Base-by-base conservation (phyloP, 2,113 vertebrate species). In the Myotis brandtii region DNA sequence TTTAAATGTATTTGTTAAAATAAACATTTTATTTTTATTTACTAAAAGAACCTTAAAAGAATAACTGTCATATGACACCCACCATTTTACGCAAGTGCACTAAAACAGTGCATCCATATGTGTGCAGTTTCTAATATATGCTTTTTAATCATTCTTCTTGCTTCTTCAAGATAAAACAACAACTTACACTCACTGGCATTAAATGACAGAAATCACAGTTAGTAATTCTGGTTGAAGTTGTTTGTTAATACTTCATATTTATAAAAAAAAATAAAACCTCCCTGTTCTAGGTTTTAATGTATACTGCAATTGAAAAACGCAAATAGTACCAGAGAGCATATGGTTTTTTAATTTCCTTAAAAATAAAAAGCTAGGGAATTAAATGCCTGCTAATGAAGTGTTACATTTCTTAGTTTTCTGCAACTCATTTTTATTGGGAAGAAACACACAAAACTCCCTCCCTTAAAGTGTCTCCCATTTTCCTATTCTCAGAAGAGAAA, bases 361-460 rank as follows among this genome's bases (percentile, higher is more conserved):
- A 97, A 97, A 95, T 96, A 96, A 96, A 96, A 96, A 95, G 92
- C 96, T 92, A 86, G 81, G 87, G 95, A 95, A 96, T 95, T 96
- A 97, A 98, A 95, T 89, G 92, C 94, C 64, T 96, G 93, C 94
- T 97, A 96, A 96, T 95, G 95, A 97, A 95, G 85, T 96, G 96
- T 96, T 96, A 95, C 90, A 96, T 95, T 98, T 98, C 94, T 93
- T 98, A 96, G 96, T 96, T 97, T 97, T 96, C 92, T 96, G 90
- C 84, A 96, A 96, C 92, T 96, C 88, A 96, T 96, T 97, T 96
- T 97, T 96, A 97, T 97, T 96, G 86, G 75, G 97, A 97, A 81
- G 30, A 46, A 50, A 69, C 48, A 97, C 96, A 37, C 48, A 97
- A 97, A 96, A 94, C 23, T 59, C 23, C 56, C 56, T 83, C 77